Evolutionary conservation across 2,797 vertebrate genomes (phyloP).

Genomic region (Rhabdomys pumilio): DNA sequence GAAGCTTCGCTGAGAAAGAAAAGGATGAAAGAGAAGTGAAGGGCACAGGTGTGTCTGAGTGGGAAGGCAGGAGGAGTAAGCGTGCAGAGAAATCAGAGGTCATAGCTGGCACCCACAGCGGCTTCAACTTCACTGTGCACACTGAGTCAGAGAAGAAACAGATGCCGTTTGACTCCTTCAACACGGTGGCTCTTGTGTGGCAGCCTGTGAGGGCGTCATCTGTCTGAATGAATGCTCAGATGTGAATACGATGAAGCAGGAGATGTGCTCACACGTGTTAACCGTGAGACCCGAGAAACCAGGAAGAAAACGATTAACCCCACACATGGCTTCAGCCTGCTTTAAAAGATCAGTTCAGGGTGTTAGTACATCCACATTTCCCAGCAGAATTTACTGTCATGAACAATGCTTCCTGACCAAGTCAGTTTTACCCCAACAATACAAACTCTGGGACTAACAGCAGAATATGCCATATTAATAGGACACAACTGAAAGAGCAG

Average conservation of each 20-base stretch:
- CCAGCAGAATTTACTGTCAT: conserved; percentile 12
- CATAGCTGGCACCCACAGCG: too few relatives aligned
- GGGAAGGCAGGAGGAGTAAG: neutral
- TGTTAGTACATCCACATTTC: neutral
- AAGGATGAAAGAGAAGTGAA: neutral
- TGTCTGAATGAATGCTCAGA: neutral
- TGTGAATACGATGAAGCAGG: neutral
- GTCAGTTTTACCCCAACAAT: conserved; percentile 33
- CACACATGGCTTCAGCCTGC: neutral
- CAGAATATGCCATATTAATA: neutral
- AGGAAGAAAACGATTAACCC: neutral
- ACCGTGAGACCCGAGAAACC: neutral
- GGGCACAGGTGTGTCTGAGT: neutral
- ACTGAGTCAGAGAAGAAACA: neutral
- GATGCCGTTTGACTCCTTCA: neutral
- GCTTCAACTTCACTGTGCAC: neutral
- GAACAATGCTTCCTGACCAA: neutral
- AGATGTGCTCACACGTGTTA: neutral
- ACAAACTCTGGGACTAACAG: neutral
- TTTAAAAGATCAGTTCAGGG: neutral
- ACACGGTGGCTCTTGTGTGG: neutral
- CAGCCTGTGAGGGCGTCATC: too few relatives aligned
- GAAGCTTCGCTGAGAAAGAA: neutral
- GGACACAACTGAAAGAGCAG: neutral
- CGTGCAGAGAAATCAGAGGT: neutral